phyloP scores from a whole-genome alignment of 1,140 invertebrate species.

The Drosophila sucinea region DNA sequence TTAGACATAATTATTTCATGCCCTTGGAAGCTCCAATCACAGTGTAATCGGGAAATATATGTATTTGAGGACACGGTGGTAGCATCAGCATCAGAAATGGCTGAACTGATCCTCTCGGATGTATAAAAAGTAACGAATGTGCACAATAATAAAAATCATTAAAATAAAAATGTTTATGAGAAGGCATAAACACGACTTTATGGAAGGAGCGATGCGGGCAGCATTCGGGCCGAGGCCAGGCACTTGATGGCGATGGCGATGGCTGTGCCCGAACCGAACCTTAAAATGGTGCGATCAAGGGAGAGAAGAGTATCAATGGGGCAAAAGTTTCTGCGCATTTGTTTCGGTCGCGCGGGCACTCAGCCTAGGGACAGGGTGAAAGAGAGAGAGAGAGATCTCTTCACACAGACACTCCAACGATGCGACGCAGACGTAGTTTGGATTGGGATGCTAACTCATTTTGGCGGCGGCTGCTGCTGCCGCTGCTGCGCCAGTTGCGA shows the following conservation, averaged over 20 bases:
- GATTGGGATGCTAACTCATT: slow-evolving; percentile 78
- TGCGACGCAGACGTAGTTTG: slow-evolving; percentile 26
- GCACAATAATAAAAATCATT: slow-evolving; percentile 82
- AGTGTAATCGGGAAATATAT: slow-evolving; percentile 47
- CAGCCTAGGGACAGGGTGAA: slow-evolving; percentile 28
- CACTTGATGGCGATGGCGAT: slow-evolving; percentile 59
- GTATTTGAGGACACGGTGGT: slow-evolving; percentile 36
- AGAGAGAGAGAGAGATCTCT: slow-evolving; percentile 5
- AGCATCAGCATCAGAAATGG: slow-evolving; percentile 24
- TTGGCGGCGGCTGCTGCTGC: slow-evolving; percentile 55
- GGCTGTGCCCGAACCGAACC: slow-evolving; percentile 8
- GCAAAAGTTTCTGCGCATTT: slow-evolving; percentile 60
- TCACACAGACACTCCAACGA: slow-evolving; percentile 7
- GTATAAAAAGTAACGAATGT: slow-evolving; percentile 82
- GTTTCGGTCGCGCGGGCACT: slow-evolving; percentile 42
- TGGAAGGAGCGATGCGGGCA: slow-evolving; percentile 27
- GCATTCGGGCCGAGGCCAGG: slow-evolving; percentile 33
- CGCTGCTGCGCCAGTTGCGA: slow-evolving; percentile 46
- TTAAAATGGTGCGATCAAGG: slow-evolving; percentile 1
- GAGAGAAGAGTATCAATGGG: slow-evolving; percentile 60
- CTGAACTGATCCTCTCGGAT: slow-evolving; percentile 53
- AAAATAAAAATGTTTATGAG: slow-evolving; percentile 82
- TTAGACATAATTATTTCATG: not conserved
- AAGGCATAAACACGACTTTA: slow-evolving; percentile 79
- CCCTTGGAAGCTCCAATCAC: not conserved